Evolutionary conservation across 2,888 invertebrate species (phyloP), one percentile per base, ranked within the genome.

Genomic region (Tenthredo amoena): DNA sequence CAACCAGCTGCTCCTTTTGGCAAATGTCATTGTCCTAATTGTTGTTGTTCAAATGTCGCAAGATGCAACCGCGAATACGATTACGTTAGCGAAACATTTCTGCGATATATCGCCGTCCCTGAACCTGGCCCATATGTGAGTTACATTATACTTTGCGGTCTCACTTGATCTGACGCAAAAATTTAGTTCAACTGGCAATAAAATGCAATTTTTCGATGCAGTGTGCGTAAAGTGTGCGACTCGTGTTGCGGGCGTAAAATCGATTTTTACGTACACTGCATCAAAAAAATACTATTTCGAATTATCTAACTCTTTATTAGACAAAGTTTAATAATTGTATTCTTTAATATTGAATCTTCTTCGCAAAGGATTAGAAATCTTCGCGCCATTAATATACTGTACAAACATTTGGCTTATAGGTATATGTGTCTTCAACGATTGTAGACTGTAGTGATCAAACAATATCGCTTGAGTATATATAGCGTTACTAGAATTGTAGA

Each of bases 1-100:
- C 37, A 12, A 6, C 40, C 40, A 43, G 72, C 10, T 40, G n/a
- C 72, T 74, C 43, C 40, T 26, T 74, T 74, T 12, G 40, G 37
- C 43, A 12, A 74, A 74, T 26, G 72, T 74, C 40, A 74, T 74
- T 74, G 72, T 74, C 72, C 40, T 74, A 43, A 74, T 74, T 74
- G 40, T 43, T 43, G 10, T 43, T 40, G n/a, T 40, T 21, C 0
- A 40, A n/a, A 74, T 43, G 18, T 40, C 72, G 21, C n/a, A 74
- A 43, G 34, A n/a, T 4, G 37, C 0, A 71, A 18, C 7, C 71
- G n/a, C 18, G n/a, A 71, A 71, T 37, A 71, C n/a, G 40, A 43
- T 74, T 43, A 43, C 21, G 43, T 40, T 43, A 7, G 40, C 21
- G 21, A 74, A 43, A 43, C 21, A 68, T 34, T 68, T 5, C 26